Base-by-base conservation (phyloP, 2,113 vertebrate species). In the Paralichthys olivaceus region DNA sequence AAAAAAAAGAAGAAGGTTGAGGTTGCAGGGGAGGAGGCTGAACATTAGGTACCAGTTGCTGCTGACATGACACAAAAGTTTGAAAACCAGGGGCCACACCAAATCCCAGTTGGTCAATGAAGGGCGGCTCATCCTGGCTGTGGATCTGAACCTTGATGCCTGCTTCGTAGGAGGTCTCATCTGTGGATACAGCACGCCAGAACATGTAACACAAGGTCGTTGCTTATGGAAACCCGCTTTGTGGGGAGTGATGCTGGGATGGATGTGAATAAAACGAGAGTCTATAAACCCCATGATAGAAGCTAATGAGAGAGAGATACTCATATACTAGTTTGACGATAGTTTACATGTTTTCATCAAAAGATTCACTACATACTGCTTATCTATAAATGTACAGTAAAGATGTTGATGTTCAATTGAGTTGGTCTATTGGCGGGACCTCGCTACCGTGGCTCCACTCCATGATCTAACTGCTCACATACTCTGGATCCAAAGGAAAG, bases 31-130 rank as follows among this genome's bases (percentile, higher is more conserved):
- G 62, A 79, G 51, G 83, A 92, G 82, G 89, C 79, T 69, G 79
- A 91, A 85, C 37, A 1, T 90, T 85, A 88, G 85, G 85, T 95
- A 95, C 95, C 94, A 94, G 92, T 94, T 95, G 95, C 85, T 95
- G 94, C 87, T 95, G 95, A 90, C 94, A 94, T 89, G 94, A 95
- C 86, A 94, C 97, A 23, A 99, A 99, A 54, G 98, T 99, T 95
- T 99, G 95, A 94, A 95, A 95, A 84, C 95, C 94, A 80, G 94
- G 95, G 70, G 95, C 93, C 87, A 95, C 94, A 90, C 95, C 95
- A 84, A 95, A 95, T 84, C 95, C 94, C 90, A 95, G 95, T 77
- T 95, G 94, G 83, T 95, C 94, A 88, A 95, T 95, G 93, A 95
- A 95, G 80, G 95, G 94, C 8, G 95, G 95, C 89, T 95, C 95